phyloP scores from a whole-genome alignment of 2,888 invertebrate species.

The Allygus modestus region DNA sequence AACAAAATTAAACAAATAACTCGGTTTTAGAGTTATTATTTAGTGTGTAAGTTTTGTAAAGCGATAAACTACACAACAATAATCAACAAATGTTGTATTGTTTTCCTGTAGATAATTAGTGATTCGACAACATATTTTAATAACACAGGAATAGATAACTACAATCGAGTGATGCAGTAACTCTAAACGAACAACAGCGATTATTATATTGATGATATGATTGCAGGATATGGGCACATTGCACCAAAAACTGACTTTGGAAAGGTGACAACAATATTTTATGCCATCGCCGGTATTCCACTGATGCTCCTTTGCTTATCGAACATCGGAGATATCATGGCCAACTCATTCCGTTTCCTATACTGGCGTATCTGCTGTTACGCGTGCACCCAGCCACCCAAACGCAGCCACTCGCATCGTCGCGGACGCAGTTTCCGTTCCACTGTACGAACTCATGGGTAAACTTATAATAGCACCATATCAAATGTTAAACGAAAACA shows the following conservation, averaged over 20 bases:
- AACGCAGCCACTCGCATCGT: constrained; percentile 76
- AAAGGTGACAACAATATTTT: constrained; percentile 96
- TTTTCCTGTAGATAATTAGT: no score
- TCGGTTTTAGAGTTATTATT: no score
- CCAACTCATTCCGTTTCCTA: constrained; percentile 94
- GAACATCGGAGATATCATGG: constrained; percentile 96
- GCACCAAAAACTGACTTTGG: constrained; percentile 96
- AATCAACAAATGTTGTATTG: no score
- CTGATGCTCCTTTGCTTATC: constrained; percentile 96
- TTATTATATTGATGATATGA: no score
- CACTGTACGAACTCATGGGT: constrained; percentile 72
- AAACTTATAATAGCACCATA: constrained; percentile 64
- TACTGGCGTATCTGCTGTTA: constrained; percentile 96
- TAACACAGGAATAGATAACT: no score
- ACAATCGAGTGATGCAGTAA: no score
- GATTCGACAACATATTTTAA: no score
- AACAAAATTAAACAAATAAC: no score
- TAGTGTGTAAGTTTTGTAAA: no score
- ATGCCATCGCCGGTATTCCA: constrained; percentile 96
- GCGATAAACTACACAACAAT: no score
- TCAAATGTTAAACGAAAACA: not conserved
- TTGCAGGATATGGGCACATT: constrained; percentile 94
- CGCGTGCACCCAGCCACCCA: constrained; percentile 89
- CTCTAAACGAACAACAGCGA: no score
- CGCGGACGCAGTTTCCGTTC: constrained; percentile 74